phyloP scores from a whole-genome alignment of 2,888 invertebrate genomes.

The Drosophila tripunctata region DNA sequence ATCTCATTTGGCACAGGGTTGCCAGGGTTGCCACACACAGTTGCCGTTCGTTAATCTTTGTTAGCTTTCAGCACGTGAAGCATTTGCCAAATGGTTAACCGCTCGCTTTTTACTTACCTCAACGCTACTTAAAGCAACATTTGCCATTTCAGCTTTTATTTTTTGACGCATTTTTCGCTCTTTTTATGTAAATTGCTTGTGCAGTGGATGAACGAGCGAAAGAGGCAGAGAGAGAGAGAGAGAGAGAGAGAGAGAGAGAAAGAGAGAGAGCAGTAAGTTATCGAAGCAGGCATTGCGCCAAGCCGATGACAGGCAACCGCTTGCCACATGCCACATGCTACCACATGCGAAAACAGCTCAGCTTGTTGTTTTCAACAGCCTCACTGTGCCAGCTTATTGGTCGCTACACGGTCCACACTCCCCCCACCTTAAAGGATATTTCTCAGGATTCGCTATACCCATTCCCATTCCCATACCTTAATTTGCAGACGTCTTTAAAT shows the following conservation, averaged over 20 bases:
- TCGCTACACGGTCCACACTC: conserved; percentile 8
- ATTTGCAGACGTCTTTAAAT: conserved; percentile 45
- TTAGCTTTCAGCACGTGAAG: conserved; percentile 56
- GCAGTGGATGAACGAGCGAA: too few relatives aligned
- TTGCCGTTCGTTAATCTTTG: conserved; percentile 53
- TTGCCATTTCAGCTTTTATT: conserved; percentile 8
- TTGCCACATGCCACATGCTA: conserved; percentile 29
- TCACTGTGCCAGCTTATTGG: conserved; percentile 39
- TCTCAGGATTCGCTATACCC: not conserved
- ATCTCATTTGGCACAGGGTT: conserved; percentile 21
- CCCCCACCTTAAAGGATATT: not conserved
- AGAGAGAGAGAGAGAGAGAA: not conserved
- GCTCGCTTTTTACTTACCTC: not conserved
- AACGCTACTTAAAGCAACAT: not conserved
- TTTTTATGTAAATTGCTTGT: conserved; percentile 65
- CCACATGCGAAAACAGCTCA: conserved; percentile 28
- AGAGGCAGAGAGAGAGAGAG: conserved; percentile 15
- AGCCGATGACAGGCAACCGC: conserved; percentile 40
- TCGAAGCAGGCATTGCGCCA: conserved; percentile 13
- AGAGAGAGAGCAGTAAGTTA: conserved; percentile 25
- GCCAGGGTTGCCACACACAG: conserved; percentile 13
- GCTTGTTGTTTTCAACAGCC: conserved; percentile 14
- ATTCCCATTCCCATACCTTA: conserved; percentile 1
- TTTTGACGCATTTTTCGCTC: conserved; percentile 42
- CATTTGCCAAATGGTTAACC: conserved; percentile 45